phyloP scores from a whole-genome alignment of 2,797 vertebrate genomes.

The Oophaga sylvatica region DNA sequence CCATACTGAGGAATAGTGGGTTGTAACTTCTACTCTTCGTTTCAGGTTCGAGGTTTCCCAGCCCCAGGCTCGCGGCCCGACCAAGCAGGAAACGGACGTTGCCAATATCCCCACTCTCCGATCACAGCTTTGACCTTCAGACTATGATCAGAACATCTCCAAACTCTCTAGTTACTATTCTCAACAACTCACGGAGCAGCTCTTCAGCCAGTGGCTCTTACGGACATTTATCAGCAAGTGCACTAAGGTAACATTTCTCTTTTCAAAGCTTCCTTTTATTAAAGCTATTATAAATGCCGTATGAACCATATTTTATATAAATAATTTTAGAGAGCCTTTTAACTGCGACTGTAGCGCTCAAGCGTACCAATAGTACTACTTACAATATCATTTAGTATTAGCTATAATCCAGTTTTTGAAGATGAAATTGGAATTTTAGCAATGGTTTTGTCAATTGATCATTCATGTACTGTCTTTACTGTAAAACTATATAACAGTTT shows the following conservation, averaged over 20 bases:
- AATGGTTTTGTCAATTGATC: too few species aligned
- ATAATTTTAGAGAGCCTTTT: too few species aligned
- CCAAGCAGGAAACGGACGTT: constrained; percentile 94
- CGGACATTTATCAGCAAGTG: constrained; percentile 95
- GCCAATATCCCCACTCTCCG: constrained; percentile 92
- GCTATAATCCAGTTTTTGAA: too few species aligned
- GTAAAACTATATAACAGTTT: too few species aligned
- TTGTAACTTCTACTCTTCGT: constrained; percentile 63
- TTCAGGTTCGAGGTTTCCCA: constrained; percentile 88
- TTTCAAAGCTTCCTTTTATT: neutral
- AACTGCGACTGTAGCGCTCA: too few species aligned
- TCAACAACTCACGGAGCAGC: constrained; percentile 97
- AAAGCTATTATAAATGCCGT: neutral
- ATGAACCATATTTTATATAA: too few species aligned
- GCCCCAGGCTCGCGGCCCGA: constrained; percentile 86
- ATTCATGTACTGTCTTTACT: too few species aligned
- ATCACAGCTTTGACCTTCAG: constrained; percentile 97
- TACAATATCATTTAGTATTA: too few species aligned
- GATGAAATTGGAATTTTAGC: too few species aligned
- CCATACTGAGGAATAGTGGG: neutral
- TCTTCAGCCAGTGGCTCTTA: constrained; percentile 97
- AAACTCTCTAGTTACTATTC: constrained; percentile 94
- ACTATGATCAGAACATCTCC: constrained; percentile 96
- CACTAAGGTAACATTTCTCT: constrained; percentile 83
- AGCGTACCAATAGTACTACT: too few species aligned